phyloP scores from a whole-genome alignment of 1,140 invertebrate genomes.

The Steinernema khuongi region DNA sequence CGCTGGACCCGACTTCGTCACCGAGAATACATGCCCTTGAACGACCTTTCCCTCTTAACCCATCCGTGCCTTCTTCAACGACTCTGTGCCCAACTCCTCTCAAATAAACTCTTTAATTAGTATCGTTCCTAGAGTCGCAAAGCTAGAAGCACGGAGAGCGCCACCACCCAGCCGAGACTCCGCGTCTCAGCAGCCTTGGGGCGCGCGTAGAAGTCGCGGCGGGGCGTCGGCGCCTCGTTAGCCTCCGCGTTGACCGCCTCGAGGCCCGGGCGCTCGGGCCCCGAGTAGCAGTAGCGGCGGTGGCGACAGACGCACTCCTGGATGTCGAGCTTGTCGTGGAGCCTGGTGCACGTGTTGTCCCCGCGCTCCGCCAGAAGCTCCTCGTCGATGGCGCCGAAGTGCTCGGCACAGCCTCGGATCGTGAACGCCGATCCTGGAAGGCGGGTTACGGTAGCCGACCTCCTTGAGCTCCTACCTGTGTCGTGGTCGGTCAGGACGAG shows the following conservation, averaged over 20 bases:
- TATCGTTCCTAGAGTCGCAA: background rate
- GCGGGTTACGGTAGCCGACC: background rate
- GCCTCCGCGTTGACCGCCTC: conserved; percentile 17
- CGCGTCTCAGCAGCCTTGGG: background rate
- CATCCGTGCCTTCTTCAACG: no score
- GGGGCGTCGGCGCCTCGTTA: background rate
- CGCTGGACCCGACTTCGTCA: no score
- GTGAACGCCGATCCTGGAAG: conserved; percentile 42
- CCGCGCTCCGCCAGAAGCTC: conserved; percentile 30
- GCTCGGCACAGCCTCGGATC: conserved; percentile 48
- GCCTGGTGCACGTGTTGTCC: conserved; percentile 42
- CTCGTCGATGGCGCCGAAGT: conserved; percentile 47
- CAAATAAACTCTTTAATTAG: no score
- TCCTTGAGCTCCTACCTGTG: conserved; percentile 29
- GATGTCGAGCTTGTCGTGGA: conserved; percentile 48
- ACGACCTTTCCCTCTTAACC: no score
- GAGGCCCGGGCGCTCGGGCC: conserved; percentile 30
- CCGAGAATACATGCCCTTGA: no score
- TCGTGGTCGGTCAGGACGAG: conserved; percentile 46
- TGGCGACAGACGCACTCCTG: conserved; percentile 51
- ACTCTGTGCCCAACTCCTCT: no score
- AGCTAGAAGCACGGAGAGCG: background rate
- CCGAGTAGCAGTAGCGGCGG: conserved; percentile 46
- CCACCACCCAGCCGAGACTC: background rate
- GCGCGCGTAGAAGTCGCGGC: background rate